A percentile compares a stretch with the other conserved stretches of the same genome.
phyloP scores from a whole-genome alignment of 2,888 invertebrate species.

The Brachynemurus nebulosus region DNA sequence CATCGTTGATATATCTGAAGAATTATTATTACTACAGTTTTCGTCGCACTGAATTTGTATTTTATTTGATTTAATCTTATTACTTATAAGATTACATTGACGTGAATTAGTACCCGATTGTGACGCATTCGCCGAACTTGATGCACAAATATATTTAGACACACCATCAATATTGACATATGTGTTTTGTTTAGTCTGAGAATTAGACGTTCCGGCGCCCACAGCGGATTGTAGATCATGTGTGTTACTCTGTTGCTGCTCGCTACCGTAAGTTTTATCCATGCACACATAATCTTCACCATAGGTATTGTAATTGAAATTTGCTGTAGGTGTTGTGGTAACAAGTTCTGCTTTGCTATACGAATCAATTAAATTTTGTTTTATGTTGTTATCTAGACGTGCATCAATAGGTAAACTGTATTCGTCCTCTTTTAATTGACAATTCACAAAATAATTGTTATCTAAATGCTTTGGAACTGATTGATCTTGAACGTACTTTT shows the following conservation, averaged over 20 bases:
- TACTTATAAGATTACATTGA: too few species aligned
- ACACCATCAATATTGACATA: not conserved
- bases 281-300: constrained; percentile 24
- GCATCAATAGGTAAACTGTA: constrained; percentile 5
- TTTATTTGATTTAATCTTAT: not conserved
- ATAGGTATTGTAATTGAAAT: constrained; percentile 3
- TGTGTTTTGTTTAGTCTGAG: constrained; percentile 14
- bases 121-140: too few species aligned
- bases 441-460: not conserved
- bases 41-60: not conserved
- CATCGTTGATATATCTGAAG: constrained; percentile 11
- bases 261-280: too few species aligned
- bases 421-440: not conserved
- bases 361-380: too few species aligned
- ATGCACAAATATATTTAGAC: too few species aligned
- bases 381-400: not conserved
- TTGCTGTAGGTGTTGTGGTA: not conserved
- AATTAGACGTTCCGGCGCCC: too few species aligned
- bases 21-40: not conserved
- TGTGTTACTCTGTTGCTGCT: too few species aligned
- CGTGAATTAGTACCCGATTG: too few species aligned
- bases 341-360: not conserved
- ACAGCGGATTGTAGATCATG: too few species aligned
- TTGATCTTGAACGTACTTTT: too few species aligned
- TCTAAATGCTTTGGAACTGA: too few species aligned